phyloP scores from a whole-genome alignment of 2,797 vertebrate genomes.

The Pseudotriccus pelzelni region DNA sequence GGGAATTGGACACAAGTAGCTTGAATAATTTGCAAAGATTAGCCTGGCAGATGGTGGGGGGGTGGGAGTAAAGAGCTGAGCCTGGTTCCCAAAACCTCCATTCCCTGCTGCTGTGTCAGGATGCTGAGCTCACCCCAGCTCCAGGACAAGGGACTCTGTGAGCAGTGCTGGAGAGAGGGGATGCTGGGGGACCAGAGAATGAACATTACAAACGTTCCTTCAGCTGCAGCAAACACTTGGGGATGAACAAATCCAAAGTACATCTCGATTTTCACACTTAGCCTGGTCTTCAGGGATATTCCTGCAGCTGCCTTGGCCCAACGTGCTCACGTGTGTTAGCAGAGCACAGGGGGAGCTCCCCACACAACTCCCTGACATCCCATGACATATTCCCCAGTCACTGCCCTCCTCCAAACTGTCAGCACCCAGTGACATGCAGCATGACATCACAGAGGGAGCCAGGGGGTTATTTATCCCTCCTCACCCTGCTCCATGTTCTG shows the following conservation, averaged over 20 bases:
- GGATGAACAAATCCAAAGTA: not conserved
- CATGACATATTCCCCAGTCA: not conserved
- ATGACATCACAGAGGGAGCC: not conserved
- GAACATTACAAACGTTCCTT: not conserved
- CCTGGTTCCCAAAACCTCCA: fast-evolving
- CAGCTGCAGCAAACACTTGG: not conserved
- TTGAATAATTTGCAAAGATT: not conserved
- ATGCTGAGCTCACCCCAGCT: not conserved
- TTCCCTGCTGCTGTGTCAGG: not conserved
- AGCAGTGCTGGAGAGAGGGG: not conserved
- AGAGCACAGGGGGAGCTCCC: not conserved
- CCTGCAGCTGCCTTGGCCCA: not conserved
- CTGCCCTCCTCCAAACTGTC: not conserved
- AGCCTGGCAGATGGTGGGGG: not conserved
- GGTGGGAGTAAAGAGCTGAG: not conserved
- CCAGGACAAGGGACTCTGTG: fast-evolving
- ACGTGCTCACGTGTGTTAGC: not conserved
- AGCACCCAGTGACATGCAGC: not conserved
- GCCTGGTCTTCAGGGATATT: not conserved
- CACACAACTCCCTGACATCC: not conserved
- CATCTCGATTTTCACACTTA: not conserved
- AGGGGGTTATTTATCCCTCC: conserved; percentile 25
- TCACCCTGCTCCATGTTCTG: not conserved
- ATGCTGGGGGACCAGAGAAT: not conserved
- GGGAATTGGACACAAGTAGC: not conserved